phyloP scores from a whole-genome alignment of 2,113 vertebrate genomes.

The Cacatua alba region DNA sequence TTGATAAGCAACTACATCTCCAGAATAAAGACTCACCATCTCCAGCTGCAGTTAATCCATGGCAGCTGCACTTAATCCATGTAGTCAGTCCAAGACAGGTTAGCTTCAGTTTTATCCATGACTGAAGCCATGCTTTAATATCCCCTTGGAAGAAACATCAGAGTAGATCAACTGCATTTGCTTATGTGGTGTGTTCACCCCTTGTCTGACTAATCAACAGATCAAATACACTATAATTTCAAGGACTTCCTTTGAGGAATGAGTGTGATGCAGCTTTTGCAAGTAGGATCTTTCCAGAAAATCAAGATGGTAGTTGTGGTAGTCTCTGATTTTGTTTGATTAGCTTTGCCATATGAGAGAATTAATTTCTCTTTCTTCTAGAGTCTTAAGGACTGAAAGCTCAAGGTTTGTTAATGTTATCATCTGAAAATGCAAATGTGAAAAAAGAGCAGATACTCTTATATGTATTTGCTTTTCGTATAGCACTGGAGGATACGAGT shows the following conservation, averaged over 20 bases:
- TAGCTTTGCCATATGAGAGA: background rate
- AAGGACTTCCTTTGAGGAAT: background rate
- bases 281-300: background rate
- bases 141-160: background rate
- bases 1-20: background rate
- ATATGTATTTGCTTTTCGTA: background rate
- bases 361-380: background rate
- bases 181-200: background rate
- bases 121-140: background rate
- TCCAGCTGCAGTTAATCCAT: background rate
- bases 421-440: background rate
- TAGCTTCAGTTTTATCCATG: background rate
- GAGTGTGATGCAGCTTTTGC: background rate
- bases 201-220: background rate
- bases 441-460: background rate
- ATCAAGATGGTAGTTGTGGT: background rate
- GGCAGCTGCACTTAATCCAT: background rate
- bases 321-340: background rate
- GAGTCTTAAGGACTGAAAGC: background rate
- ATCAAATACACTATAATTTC: background rate
- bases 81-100: background rate
- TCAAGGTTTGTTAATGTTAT: background rate
- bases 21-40: background rate
- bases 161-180: background rate
- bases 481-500: accelerated